A percentile compares a stretch with the other conserved stretches of the same genome.
phyloP scores from a whole-genome alignment of 2,797 vertebrate genomes.

The Macroramphosus scolopax region DNA sequence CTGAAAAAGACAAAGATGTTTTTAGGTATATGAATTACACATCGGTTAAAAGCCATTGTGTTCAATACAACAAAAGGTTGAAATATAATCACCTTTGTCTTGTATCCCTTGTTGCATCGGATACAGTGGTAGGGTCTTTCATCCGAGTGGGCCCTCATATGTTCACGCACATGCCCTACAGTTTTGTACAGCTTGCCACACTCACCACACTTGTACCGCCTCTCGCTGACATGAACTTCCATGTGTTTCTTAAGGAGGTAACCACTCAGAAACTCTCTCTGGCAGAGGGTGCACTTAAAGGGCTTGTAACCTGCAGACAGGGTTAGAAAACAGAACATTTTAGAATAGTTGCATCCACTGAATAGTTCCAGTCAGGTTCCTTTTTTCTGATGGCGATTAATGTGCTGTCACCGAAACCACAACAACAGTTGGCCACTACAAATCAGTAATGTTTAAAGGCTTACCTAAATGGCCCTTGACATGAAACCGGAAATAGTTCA shows the following conservation, averaged over 20 bases:
- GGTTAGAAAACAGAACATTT: neutral
- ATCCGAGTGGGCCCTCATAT: slow-evolving; percentile 93
- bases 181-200: slow-evolving; percentile 98
- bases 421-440: too few species aligned
- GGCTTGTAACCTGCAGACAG: slow-evolving; percentile 84
- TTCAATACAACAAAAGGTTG: too few species aligned
- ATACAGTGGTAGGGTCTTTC: slow-evolving; percentile 89
- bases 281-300: slow-evolving; percentile 87
- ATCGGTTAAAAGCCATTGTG: too few species aligned
- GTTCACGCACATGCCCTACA: slow-evolving; percentile 93
- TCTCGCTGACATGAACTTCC: slow-evolving; percentile 89
- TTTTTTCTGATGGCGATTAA: too few species aligned
- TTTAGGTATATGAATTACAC: too few species aligned
- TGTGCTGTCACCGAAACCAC: too few species aligned
- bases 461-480: slow-evolving; percentile 89
- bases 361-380: too few species aligned
- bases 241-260: slow-evolving; percentile 96
- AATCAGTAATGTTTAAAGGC: too few species aligned
- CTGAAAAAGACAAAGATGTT: slow-evolving; percentile 63
- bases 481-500: slow-evolving; percentile 86
- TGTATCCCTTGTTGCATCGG: slow-evolving; percentile 92
- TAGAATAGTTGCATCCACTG: too few species aligned
- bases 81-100: slow-evolving; percentile 90
- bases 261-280: slow-evolving; percentile 93
- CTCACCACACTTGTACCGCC: slow-evolving; percentile 94